Evolutionary conservation across 2,888 invertebrate genomes (phyloP).

Genomic region (Helicoverpa assulta): DNA sequence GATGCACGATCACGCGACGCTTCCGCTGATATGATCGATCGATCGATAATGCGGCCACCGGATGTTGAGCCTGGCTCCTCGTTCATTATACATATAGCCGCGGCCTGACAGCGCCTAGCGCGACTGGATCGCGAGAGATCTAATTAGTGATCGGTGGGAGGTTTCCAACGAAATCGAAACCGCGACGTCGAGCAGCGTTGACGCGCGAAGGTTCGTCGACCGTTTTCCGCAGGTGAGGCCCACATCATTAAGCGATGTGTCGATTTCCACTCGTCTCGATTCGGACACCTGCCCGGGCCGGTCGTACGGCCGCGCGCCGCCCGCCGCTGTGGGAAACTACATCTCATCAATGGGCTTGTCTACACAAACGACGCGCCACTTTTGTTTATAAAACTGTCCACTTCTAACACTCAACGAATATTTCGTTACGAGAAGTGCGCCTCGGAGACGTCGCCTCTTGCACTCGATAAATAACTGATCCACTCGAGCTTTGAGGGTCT

Average conservation of each 20-base stretch:
- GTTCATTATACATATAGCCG: conserved; percentile 70
- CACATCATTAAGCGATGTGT: conserved; percentile 74
- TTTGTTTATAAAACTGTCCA: conserved; percentile 90
- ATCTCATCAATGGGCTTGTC: conserved; percentile 84
- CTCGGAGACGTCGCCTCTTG: conserved; percentile 71
- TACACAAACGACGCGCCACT: conserved; percentile 77
- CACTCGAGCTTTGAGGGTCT: conserved; percentile 64
- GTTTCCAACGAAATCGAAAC: conserved; percentile 79
- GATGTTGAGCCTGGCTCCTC: conserved; percentile 72
- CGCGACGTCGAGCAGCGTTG: conserved; percentile 67
- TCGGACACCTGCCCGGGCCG: conserved; percentile 81
- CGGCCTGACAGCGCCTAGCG: conserved; percentile 69
- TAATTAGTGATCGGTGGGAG: conserved; percentile 73
- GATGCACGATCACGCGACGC: conserved; percentile 80
- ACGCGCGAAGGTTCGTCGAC: conserved; percentile 70
- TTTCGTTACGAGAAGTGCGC: conserved; percentile 77
- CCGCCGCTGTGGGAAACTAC: conserved; percentile 82
- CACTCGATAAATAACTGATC: conserved; percentile 80
- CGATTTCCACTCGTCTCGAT: conserved; percentile 76
- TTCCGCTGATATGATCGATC: conserved; percentile 73
- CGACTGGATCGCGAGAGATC: conserved; percentile 68
- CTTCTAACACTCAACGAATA: conserved; percentile 80
- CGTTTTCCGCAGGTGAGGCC: conserved; percentile 75
- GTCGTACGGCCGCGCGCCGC: conserved; percentile 64
- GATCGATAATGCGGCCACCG: conserved; percentile 71